phyloP scores from a whole-genome alignment of 2,113 vertebrate genomes.

The Siniperca knerii region DNA sequence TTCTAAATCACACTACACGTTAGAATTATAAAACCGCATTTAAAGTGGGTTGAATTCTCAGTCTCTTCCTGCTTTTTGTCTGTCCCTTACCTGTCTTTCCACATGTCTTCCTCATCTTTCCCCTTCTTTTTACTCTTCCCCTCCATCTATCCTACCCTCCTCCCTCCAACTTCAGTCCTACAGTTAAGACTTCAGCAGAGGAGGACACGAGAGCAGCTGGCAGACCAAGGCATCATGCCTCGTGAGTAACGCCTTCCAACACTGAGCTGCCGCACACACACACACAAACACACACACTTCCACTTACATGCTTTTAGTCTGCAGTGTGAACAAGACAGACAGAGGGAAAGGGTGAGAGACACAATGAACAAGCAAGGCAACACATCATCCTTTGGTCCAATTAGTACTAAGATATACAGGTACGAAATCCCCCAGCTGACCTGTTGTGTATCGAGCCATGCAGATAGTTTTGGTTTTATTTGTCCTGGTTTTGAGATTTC shows the following conservation, averaged over 20 bases:
- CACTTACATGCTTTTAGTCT: constrained; percentile 16
- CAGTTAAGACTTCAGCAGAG: constrained; percentile 99
- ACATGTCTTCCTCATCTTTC: constrained; percentile 32
- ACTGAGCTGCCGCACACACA: constrained; percentile 65
- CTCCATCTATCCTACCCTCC: constrained; percentile 52
- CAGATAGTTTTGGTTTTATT: neutral
- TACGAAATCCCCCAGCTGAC: neutral
- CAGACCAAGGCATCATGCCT: constrained; percentile 96
- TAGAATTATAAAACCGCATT: constrained; percentile 19
- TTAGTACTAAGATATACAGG: neutral
- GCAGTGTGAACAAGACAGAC: constrained; percentile 3
- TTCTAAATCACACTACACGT: neutral
- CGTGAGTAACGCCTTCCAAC: constrained; percentile 89
- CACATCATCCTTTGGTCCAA: neutral
- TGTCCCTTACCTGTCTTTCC: constrained; percentile 65
- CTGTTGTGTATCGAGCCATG: neutral
- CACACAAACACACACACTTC: constrained; percentile 6
- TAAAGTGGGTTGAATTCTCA: constrained; percentile 58
- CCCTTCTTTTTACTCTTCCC: constrained; percentile 33
- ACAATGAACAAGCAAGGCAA: neutral
- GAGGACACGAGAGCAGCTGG: constrained; percentile 95
- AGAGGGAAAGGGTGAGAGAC: neutral
- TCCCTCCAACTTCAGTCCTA: constrained; percentile 87
- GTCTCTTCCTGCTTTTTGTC: constrained; percentile 59
- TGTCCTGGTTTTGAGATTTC: neutral